A percentile compares a stretch with the other conserved stretches of the same genome.
phyloP scores from a whole-genome alignment of 2,888 invertebrate genomes.

The Orchesella flavescens region DNA sequence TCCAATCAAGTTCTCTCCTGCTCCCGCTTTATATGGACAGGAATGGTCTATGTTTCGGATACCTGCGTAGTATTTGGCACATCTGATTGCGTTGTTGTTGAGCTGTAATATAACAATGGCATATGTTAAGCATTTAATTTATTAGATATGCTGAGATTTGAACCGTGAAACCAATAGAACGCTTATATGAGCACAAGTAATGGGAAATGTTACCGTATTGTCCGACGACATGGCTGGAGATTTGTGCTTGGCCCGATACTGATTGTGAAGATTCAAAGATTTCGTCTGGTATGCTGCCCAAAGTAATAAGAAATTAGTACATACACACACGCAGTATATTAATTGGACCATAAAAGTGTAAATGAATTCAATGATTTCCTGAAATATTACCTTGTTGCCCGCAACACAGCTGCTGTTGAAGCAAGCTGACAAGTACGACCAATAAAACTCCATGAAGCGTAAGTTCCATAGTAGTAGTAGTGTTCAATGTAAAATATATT shows the following conservation, averaged over 20 bases:
- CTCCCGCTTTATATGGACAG: constrained; percentile 24
- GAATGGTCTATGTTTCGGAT: constrained; percentile 45
- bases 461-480: constrained; percentile 18
- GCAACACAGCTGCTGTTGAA: constrained; percentile 29
- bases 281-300: constrained; percentile 37
- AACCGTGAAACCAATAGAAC: background rate
- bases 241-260: constrained; percentile 30
- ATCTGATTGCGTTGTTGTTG: constrained; percentile 29
- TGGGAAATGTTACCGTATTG: constrained; percentile 30
- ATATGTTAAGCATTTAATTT: background rate
- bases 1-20: constrained; percentile 43
- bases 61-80: constrained; percentile 48
- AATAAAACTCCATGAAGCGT: constrained; percentile 15
- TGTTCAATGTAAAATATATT: background rate
- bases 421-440: constrained; percentile 28
- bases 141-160: background rate
- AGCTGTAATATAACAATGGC: constrained; percentile 4
- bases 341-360: constrained; percentile 54
- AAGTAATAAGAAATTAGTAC: constrained; percentile 24
- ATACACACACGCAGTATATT: constrained; percentile 39
- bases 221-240: constrained; percentile 25
- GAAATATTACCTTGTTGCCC: constrained; percentile 50
- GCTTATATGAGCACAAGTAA: background rate
- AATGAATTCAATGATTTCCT: constrained; percentile 42
- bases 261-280: constrained; percentile 29